Conservation (phyloP, 2,888 invertebrate genomes). For the Pterostichus madidus region DNA sequence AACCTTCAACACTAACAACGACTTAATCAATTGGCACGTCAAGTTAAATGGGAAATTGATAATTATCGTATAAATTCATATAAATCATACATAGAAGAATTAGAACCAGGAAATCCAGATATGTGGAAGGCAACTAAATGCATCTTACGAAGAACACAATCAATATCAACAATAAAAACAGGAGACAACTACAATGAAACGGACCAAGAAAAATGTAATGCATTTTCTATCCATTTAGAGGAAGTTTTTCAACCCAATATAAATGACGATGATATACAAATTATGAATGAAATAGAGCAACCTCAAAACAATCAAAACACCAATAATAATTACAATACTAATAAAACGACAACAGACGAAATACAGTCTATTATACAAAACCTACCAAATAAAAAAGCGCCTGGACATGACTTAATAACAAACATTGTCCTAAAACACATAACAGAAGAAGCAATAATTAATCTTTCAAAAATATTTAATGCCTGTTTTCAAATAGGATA, state of each 20-base stretch:
- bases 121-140: no score
- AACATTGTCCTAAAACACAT: constrained; percentile 22
- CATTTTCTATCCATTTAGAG: background rate
- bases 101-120: no score
- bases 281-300: background rate
- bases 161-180: background rate
- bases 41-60: constrained; percentile 32
- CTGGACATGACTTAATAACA: constrained; percentile 12
- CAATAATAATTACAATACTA: background rate
- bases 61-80: constrained; percentile 20
- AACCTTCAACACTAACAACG: background rate
- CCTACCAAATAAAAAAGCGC: constrained; percentile 44
- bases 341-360: constrained; percentile 36
- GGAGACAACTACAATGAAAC: background rate
- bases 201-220: background rate
- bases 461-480: constrained; percentile 74
- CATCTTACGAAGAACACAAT: background rate
- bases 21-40: constrained; percentile 12
- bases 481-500: constrained; percentile 78
- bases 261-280: background rate
- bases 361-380: constrained; percentile 15
- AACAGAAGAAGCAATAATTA: constrained; percentile 65
- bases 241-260: background rate
- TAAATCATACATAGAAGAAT: background rate
- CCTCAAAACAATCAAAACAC: background rate